Evolutionary conservation across 1,140 invertebrate genomes (phyloP).

Genomic region (Neoseiulus cucumeris): DNA sequence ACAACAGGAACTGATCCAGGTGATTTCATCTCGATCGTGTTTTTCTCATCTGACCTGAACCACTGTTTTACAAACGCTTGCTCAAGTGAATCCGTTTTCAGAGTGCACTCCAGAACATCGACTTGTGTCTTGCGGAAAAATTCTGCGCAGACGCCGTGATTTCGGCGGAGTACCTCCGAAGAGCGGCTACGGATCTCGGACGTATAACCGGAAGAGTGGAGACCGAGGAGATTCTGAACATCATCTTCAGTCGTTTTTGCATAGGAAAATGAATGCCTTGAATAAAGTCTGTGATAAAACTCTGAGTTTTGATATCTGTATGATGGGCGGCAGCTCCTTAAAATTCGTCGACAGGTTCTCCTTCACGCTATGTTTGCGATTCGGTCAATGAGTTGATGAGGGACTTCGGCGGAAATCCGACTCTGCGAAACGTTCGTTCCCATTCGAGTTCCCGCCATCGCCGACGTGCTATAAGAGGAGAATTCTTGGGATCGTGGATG

Average conservation of each 20-base stretch:
- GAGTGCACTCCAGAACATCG: constrained; percentile 23
- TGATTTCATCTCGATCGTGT: too few species aligned
- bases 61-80: neutral
- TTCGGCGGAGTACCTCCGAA: constrained; percentile 43
- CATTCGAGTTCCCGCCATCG: too few species aligned
- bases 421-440: too few species aligned
- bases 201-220: constrained; percentile 52
- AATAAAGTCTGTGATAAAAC: too few species aligned
- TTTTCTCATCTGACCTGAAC: neutral
- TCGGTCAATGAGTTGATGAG: too few species aligned
- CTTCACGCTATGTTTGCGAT: too few species aligned
- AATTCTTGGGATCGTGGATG: too few species aligned
- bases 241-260: constrained; percentile 67
- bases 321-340: too few species aligned
- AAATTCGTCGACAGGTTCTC: too few species aligned
- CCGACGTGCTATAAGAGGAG: too few species aligned
- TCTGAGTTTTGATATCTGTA: too few species aligned
- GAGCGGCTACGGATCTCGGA: constrained; percentile 42
- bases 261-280: constrained; percentile 51
- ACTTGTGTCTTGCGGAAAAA: constrained; percentile 16
- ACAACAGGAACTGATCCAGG: neutral
- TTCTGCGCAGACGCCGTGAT: constrained; percentile 35
- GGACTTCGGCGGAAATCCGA: too few species aligned
- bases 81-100: constrained; percentile 23
- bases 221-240: constrained; percentile 54